Conservation (phyloP, 2,797 vertebrate genomes). For the Simalia tracyae region DNA sequence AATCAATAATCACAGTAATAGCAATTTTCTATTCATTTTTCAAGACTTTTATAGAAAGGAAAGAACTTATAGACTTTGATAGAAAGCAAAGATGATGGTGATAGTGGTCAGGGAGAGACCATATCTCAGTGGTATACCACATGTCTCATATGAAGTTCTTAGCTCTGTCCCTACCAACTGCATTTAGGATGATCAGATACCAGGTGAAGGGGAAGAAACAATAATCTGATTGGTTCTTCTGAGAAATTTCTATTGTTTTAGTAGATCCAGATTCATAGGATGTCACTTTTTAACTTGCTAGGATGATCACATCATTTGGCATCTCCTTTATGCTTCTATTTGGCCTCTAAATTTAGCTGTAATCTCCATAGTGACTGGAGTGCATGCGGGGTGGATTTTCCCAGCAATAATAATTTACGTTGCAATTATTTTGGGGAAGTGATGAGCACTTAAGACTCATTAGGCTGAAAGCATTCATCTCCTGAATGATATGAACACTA, state of each 20-base stretch:
- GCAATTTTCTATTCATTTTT: neutral
- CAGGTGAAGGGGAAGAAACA: neutral
- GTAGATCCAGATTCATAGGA: neutral
- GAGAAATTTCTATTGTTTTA: neutral
- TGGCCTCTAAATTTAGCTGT: neutral
- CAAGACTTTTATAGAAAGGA: neutral
- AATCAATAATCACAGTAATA: neutral
- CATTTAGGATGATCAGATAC: neutral
- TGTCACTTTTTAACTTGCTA: neutral
- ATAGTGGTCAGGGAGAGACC: neutral
- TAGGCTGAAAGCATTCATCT: neutral
- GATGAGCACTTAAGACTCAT: neutral
- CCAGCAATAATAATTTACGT: neutral
- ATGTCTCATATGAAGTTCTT: neutral
- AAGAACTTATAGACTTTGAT: neutral
- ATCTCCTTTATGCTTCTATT: neutral
- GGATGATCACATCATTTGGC: neutral
- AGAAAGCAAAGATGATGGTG: neutral
- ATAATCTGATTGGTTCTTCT: neutral
- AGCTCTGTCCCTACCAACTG: neutral
- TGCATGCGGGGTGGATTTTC: neutral
- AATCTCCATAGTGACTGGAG: neutral
- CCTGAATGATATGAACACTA: neutral
- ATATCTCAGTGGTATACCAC: neutral
- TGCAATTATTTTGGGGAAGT: neutral